Conservation (phyloP, 1,140 invertebrate species). For the Chelonus insularis region DNA sequence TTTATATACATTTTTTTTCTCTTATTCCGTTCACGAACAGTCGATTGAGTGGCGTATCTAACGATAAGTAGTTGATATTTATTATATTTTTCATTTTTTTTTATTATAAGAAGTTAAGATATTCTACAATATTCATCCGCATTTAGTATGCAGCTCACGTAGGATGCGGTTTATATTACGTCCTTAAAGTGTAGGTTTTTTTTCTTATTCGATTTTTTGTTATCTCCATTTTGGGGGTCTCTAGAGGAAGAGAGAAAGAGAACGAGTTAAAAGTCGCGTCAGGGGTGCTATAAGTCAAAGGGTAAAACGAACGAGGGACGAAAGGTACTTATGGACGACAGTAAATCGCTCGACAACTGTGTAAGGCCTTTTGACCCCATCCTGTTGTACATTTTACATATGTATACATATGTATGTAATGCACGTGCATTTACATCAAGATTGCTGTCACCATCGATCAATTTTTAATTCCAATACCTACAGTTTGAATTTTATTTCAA, state of each 20-base stretch:
- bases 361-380: background rate
- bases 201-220: no score
- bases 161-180: no score
- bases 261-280: slow-evolving; percentile 30
- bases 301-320: slow-evolving; percentile 20
- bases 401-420: slow-evolving; percentile 23
- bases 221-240: no score
- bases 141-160: no score
- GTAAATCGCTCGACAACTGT: slow-evolving; percentile 21
- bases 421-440: slow-evolving; percentile 16
- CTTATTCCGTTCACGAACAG: slow-evolving; percentile 19
- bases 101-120: slow-evolving; percentile 1
- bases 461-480: slow-evolving; percentile 35
- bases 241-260: no score
- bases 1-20: no score
- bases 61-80: slow-evolving; percentile 27
- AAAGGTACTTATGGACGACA: slow-evolving; percentile 12
- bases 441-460: slow-evolving; percentile 37
- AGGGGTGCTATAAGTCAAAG: slow-evolving; percentile 28
- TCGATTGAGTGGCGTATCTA: slow-evolving; percentile 23
- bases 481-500: background rate
- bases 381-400: background rate
- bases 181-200: no score
- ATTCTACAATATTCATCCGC: no score
- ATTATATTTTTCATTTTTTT: slow-evolving; percentile 21